Conservation (phyloP, 2,113 vertebrate genomes). For the Salvator merianae region DNA sequence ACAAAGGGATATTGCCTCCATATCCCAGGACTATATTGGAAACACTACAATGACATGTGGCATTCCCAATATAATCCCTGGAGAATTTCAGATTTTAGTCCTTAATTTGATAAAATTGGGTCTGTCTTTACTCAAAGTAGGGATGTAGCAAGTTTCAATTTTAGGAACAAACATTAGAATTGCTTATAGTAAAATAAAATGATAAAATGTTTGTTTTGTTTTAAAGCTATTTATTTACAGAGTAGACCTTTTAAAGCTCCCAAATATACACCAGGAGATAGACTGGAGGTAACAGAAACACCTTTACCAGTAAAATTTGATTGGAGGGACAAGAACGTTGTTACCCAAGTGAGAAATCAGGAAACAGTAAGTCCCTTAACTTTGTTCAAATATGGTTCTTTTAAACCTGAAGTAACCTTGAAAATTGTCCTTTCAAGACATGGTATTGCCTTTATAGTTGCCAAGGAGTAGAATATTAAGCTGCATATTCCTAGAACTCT, state of each 20-base stretch:
- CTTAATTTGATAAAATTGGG: not conserved
- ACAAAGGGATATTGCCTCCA: no score
- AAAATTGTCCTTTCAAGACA: not conserved
- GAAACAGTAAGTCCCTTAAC: conserved; percentile 74
- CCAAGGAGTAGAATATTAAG: not conserved
- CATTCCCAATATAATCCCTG: no score
- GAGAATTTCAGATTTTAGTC: no score
- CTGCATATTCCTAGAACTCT: not conserved
- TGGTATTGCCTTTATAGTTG: not conserved
- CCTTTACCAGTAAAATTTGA: conserved; percentile 85
- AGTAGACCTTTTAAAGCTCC: conserved; percentile 71
- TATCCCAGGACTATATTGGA: no score
- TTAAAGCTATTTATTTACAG: conserved; percentile 84
- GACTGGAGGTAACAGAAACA: conserved; percentile 35
- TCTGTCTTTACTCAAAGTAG: not conserved
- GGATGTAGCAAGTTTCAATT: not conserved
- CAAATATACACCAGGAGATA: conserved; percentile 60
- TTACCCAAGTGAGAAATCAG: conserved; percentile 87
- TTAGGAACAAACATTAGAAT: not conserved
- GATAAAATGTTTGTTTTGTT: conserved; percentile 1
- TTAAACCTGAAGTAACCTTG: not conserved
- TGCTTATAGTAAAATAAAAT: not conserved
- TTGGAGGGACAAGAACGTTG: conserved; percentile 86
- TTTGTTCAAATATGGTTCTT: not conserved
- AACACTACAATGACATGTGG: no score